These are phyloP conservation scores for Campoplex nolae DNA, from an alignment of 2,888 invertebrate species.

Conservation along the genomic window DNA sequence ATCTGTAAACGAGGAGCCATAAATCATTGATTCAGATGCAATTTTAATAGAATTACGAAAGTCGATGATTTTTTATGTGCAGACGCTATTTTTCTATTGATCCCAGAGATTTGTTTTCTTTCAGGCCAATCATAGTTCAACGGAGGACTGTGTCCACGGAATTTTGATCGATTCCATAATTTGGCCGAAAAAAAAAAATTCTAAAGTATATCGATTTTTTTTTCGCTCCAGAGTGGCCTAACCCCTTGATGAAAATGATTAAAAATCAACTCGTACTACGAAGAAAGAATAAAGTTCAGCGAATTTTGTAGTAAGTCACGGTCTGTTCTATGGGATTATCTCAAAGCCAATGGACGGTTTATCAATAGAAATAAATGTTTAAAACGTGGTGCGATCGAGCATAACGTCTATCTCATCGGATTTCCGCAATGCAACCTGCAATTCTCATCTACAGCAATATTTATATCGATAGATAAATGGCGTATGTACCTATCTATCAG, in stretches of 20 bases:
- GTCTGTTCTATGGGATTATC: not conserved
- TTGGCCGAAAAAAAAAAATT: too few species aligned
- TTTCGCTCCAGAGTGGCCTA: too few species aligned
- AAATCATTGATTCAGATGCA: too few species aligned
- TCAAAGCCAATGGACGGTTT: not conserved
- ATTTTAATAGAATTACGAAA: too few species aligned
- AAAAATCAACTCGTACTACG: not conserved
- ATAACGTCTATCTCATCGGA: slow-evolving; percentile 39
- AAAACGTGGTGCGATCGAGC: slow-evolving; percentile 37
- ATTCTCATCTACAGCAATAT: slow-evolving; percentile 37
- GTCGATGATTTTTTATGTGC: too few species aligned
- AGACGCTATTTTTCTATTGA: too few species aligned
- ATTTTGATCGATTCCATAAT: too few species aligned
- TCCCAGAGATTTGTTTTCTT: too few species aligned
- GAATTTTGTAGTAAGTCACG: not conserved
- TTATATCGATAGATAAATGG: slow-evolving; percentile 21
- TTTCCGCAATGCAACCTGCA: slow-evolving; percentile 25
- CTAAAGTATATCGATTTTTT: too few species aligned
- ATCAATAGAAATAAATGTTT: slow-evolving; percentile 32
- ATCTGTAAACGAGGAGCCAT: too few species aligned
- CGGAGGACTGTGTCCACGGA: too few species aligned
- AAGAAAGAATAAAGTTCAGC: not conserved
- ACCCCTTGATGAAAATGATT: not conserved
- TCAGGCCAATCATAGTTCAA: too few species aligned
- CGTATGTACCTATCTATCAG: slow-evolving; percentile 19